Percentiles rank a stretch among this genome's conserved stretches.
These are phyloP conservation scores for Cyclophora punctaria DNA, from an alignment of 2,888 invertebrate genomes.

Conservation along the genomic window DNA sequence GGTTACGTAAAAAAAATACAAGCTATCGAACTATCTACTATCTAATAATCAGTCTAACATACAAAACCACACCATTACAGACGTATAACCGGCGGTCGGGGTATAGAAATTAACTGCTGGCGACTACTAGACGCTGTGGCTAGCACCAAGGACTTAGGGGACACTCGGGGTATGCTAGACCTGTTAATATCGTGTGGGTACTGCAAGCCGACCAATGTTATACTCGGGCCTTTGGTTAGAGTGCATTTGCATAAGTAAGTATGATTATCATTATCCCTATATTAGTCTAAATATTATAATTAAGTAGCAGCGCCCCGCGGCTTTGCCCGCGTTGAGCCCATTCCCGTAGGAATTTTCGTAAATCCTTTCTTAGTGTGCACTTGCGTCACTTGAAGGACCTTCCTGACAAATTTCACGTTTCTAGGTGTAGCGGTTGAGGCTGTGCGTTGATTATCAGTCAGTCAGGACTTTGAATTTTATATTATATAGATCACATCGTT, in stretches of 20 bases:
- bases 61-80: constrained; percentile 24
- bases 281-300: too few relatives aligned
- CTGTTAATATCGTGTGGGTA: constrained; percentile 66
- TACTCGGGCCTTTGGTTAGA: constrained; percentile 78
- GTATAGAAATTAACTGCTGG: constrained; percentile 76
- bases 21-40: not conserved
- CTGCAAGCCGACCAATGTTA: constrained; percentile 71
- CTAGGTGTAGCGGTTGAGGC: too few relatives aligned
- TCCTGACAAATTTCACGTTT: too few relatives aligned
- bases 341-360: too few relatives aligned
- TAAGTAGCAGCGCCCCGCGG: too few relatives aligned
- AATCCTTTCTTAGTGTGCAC: too few relatives aligned
- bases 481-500: too few relatives aligned
- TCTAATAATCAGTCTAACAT: not conserved
- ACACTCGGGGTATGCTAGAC: constrained; percentile 64
- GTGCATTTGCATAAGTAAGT: constrained; percentile 74
- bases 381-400: too few relatives aligned
- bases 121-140: constrained; percentile 74
- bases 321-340: too few relatives aligned
- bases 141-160: constrained; percentile 22
- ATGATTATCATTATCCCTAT: constrained; percentile 3
- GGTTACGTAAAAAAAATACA: too few relatives aligned
- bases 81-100: constrained; percentile 56
- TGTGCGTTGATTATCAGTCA: too few relatives aligned
- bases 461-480: too few relatives aligned